A percentile compares a stretch with the other conserved stretches of the same genome.
Evolutionary conservation across 2,113 vertebrate genomes (phyloP).

Genomic region (Neolamprologus hecqui): DNA sequence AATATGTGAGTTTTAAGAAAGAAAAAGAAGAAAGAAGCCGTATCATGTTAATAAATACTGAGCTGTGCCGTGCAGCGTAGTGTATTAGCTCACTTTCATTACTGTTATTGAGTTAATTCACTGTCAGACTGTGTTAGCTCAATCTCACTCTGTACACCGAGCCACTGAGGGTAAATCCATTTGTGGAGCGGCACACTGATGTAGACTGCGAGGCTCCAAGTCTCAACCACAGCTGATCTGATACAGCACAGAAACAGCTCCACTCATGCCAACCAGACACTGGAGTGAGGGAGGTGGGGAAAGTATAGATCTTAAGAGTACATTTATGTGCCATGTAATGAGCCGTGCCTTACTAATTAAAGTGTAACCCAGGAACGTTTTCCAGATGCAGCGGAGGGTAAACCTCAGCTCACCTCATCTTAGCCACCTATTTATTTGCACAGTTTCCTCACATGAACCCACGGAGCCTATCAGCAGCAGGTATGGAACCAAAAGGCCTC

Average conservation of each 20-base stretch:
- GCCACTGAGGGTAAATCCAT: background rate
- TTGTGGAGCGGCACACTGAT: slow-evolving; percentile 2
- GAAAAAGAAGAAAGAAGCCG: background rate
- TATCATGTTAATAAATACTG: background rate
- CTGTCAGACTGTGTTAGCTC: background rate
- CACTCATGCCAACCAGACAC: slow-evolving; percentile 44
- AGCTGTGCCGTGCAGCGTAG: background rate
- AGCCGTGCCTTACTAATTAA: slow-evolving; percentile 42
- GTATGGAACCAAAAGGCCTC: background rate
- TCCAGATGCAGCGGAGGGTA: slow-evolving; percentile 11
- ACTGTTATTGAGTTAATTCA: background rate
- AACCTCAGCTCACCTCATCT: slow-evolving; percentile 16
- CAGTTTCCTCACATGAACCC: background rate
- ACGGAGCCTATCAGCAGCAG: background rate
- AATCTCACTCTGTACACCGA: background rate
- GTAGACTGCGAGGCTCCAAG: slow-evolving; percentile 61
- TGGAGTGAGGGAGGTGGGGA: slow-evolving; percentile 1
- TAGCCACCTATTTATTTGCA: slow-evolving; percentile 5
- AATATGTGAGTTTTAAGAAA: background rate
- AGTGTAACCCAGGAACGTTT: slow-evolving; percentile 27
- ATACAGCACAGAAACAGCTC: slow-evolving; percentile 40
- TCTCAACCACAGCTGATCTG: slow-evolving; percentile 62
- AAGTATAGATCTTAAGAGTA: slow-evolving; percentile 12
- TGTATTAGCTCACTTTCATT: background rate
- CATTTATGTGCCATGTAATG: slow-evolving; percentile 51